Evolutionary conservation across 1,140 invertebrate species (phyloP).

Genomic region (Drosophila ohnishii): DNA sequence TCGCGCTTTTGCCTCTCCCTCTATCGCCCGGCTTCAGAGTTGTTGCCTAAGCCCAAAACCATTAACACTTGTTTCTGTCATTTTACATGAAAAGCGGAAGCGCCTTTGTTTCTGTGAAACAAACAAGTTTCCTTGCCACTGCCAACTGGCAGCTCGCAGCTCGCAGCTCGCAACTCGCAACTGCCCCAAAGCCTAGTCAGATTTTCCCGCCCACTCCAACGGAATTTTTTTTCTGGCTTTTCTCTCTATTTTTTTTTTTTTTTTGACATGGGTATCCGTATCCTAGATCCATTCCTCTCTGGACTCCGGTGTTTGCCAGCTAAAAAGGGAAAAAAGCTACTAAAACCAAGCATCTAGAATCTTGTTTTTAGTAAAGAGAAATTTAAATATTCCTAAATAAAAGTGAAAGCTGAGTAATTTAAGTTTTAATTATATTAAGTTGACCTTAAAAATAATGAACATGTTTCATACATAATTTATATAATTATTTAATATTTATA

Average conservation of each 20-base stretch:
- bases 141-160: conserved; percentile 32
- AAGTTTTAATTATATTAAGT: neutral
- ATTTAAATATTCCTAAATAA: neutral
- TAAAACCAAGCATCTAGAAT: neutral
- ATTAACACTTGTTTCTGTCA: conserved; percentile 81
- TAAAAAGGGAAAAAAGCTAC: neutral
- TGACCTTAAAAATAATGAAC: too few relatives aligned
- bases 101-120: conserved; percentile 80
- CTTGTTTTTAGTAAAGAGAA: neutral
- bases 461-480: too few relatives aligned
- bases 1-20: conserved; percentile 8
- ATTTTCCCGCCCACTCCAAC: conserved; percentile 1
- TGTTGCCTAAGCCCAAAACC: conserved; percentile 70
- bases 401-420: neutral
- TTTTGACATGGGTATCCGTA: conserved; percentile 78
- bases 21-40: conserved; percentile 11
- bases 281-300: conserved; percentile 62
- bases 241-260: conserved; percentile 27
- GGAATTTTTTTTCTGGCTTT: conserved; percentile 2
- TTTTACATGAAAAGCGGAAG: conserved; percentile 79
- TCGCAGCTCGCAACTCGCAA: conserved; percentile 39
- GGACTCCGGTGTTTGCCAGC: neutral
- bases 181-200: conserved; percentile 54
- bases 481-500: too few relatives aligned
- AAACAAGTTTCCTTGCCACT: conserved; percentile 71